Evolutionary conservation across 2,888 invertebrate species (phyloP).

Genomic region (Tolmerus cingulatus): DNA sequence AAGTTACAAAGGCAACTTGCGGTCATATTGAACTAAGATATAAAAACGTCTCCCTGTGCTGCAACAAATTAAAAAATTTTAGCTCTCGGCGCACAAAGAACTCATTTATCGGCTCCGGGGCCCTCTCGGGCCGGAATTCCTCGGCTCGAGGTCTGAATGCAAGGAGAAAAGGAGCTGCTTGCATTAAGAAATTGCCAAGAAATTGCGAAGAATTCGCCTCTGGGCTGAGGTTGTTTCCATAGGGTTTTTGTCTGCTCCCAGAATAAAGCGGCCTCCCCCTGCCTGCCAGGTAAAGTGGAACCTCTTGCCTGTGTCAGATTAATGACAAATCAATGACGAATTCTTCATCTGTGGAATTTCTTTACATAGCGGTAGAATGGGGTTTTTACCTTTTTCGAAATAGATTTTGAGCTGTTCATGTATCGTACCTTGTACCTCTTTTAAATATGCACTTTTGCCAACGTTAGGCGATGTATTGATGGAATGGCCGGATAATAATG

Average conservation of each 20-base stretch:
- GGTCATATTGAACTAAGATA: slow-evolving; percentile 10
- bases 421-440: not conserved
- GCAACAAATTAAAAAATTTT: not conserved
- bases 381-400: not conserved
- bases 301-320: not conserved
- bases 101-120: not conserved
- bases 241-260: not conserved
- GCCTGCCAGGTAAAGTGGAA: not conserved
- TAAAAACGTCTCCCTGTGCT: not conserved
- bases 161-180: not conserved
- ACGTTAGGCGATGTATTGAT: not conserved
- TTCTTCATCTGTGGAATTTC: not conserved
- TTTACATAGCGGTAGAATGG: not conserved
- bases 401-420: not conserved
- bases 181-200: not conserved
- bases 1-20: slow-evolving; percentile 28
- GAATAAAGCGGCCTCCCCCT: not conserved
- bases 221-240: not conserved
- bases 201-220: not conserved
- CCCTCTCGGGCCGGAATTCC: not conserved
- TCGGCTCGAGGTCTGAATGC: not conserved
- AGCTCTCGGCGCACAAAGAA: not conserved
- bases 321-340: not conserved
- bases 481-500: no score
- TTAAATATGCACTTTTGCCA: not conserved